Conservation (phyloP, 2,113 vertebrate genomes). For the Neogale vison region DNA sequence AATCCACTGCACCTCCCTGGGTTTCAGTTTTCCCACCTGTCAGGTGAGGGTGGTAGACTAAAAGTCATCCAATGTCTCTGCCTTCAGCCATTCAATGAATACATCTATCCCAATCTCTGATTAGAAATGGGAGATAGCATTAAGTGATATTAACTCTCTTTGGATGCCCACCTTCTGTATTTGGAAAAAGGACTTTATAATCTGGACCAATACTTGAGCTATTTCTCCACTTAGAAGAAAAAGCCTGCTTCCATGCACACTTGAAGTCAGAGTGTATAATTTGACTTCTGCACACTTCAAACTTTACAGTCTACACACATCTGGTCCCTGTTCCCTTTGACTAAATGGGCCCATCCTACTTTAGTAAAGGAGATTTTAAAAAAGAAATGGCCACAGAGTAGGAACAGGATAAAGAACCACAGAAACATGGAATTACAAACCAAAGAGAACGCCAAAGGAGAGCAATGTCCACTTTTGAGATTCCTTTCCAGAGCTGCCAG, state of each 20-base stretch:
- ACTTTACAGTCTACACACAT: not conserved
- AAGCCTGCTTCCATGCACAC: not conserved
- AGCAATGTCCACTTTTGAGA: not conserved
- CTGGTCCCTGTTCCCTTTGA: not conserved
- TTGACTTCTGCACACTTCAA: not conserved
- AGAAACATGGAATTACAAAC: slow-evolving; percentile 45
- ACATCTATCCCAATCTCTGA: not conserved
- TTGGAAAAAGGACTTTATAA: not conserved
- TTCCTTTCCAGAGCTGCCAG: slow-evolving; percentile 17
- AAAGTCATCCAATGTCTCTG: not conserved
- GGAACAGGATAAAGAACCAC: not conserved
- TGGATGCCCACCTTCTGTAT: not conserved
- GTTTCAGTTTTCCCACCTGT: not conserved
- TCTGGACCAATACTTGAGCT: not conserved
- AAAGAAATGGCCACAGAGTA: not conserved
- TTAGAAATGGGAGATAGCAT: not conserved
- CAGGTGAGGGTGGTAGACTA: not conserved
- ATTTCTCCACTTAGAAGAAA: not conserved
- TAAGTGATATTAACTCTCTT: not conserved
- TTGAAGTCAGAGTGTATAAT: not conserved
- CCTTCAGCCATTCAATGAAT: not conserved
- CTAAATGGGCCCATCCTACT: not conserved
- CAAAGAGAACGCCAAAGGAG: not conserved
- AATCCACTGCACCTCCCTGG: not conserved
- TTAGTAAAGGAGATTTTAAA: not conserved